Conservation (phyloP, 2,797 vertebrate species). For the Oceanodroma leucorhoa region DNA sequence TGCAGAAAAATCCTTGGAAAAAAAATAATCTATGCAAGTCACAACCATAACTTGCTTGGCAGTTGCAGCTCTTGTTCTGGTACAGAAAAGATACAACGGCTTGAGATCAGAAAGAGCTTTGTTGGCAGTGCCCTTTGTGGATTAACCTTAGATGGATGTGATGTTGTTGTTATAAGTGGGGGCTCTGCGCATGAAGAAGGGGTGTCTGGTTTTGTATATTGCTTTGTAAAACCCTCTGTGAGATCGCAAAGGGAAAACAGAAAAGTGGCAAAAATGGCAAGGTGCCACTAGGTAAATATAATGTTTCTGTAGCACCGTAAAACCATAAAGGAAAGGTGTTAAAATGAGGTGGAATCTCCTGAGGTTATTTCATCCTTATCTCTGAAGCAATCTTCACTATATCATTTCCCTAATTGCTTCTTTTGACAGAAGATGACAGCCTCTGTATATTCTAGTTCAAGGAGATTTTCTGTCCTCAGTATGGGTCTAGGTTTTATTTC, state of each 20-base stretch:
- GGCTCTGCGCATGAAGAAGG: neutral
- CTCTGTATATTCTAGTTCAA: neutral
- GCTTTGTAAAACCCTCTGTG: neutral
- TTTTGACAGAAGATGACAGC: neutral
- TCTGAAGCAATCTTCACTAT: neutral
- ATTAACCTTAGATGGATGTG: neutral
- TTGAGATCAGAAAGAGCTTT: neutral
- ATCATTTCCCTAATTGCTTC: constrained; percentile 13
- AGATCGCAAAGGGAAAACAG: neutral
- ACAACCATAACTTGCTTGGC: neutral
- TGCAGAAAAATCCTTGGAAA: neutral
- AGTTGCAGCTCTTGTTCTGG: neutral
- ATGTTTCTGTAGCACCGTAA: neutral
- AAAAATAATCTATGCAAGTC: neutral
- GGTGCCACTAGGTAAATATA: neutral
- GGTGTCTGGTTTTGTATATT: neutral
- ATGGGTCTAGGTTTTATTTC: neutral
- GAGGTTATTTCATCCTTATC: neutral
- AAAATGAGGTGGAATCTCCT: neutral
- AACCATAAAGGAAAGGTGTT: neutral
- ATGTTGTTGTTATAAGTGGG: neutral
- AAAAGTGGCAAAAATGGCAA: neutral
- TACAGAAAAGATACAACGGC: neutral
- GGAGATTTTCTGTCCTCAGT: neutral
- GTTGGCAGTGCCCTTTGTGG: neutral